Evolutionary conservation across 2,888 invertebrate genomes (phyloP), one percentile per base, ranked within the genome.

Genomic region (Drosophila hamatofila): DNA sequence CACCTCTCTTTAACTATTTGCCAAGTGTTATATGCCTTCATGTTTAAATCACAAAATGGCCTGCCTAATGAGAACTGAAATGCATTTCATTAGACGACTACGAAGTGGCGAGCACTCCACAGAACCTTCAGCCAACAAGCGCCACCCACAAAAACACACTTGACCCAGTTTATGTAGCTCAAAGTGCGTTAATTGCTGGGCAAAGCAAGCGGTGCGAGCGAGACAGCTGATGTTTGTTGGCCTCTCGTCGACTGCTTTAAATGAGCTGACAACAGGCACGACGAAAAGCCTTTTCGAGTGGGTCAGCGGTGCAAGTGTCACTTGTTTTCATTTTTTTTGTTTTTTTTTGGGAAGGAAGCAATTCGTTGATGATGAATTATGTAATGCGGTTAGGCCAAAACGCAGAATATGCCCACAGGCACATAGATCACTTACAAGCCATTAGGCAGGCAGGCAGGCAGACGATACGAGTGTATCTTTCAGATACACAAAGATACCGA

Each of bases 51-150:
- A 67, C 80, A 75, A 83, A 87, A 88, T 88, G 88, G 88, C 86
- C 83, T 72, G 78, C 81, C 88, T 88, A 84, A 84, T 84, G 88
- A 85, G 88, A 63, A 59, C 81, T 80, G 75, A 88, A 84, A 83
- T 86, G 84, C 86, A 83, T 88, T 84, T 88, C 88, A 88, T 87
- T 88, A 84, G 79, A 78, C 68, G 79, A 55, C 75, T 60, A 60
- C 44, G 56, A 78, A 78, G 77, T 81, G 84, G 73, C 79, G 62
- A 49, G 48, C 72, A 78, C 75, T 78, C 70, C 35, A 72, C 35
- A 69, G 48, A 62, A 80, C 75, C 71, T 78, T 75, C 59, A 75
- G 25, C 49, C 44, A 39, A 41, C 59, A 35, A 56, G 16, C 18
- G 37, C 33, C 21, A 21, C 35, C 33, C n/a, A 12, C 30, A 21